Evolutionary conservation across 2,797 vertebrate genomes (phyloP), one percentile per base, ranked within the genome.

Genomic region (Pterois miles): DNA sequence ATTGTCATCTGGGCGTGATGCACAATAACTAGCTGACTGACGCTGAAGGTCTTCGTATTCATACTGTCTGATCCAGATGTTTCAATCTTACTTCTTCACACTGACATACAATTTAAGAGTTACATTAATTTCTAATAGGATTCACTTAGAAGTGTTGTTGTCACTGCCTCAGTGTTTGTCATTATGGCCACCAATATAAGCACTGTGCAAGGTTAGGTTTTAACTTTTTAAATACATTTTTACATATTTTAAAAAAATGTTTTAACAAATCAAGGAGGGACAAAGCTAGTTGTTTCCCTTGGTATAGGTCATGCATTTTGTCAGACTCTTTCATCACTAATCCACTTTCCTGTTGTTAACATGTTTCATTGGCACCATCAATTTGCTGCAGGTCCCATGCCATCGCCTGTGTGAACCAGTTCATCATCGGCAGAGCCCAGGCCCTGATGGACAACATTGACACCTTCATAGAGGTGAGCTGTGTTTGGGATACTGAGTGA

Each of bases 381-480:
- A 5, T 62, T 23, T 2, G 38, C 25, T 53, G 22, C 87, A 98
- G 98, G 87, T 98, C 97, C 27, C 98, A 99, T 8, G 97, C 98
- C 69, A 96, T 99, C 1, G 98, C 97, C 84, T 99, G 98, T 25
- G 98, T 99, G 50, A 99, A 99, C 87, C 98, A 99, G 93, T 99
- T 99, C 86, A 99, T 99, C 91, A 98, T 98, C 63, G 96, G 98
- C 80, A 94, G 98, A 89, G 97, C 98, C 1, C 98, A 99, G 91
- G 98, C 97, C 0, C 94, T 99, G 50, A 99, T 99, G 98, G 97
- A 99, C 86, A 97, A 98, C 88, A 97, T 99, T 0, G 98, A 99
- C 89, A 96, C 97, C 18, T 99, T 99, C 88, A 98, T 99, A 2
- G 98, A 99, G 97, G 97, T 98, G 81, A 81, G 95, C 52, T 46